Conservation (phyloP, 2,797 vertebrate species). For the Acanthornis magna region DNA sequence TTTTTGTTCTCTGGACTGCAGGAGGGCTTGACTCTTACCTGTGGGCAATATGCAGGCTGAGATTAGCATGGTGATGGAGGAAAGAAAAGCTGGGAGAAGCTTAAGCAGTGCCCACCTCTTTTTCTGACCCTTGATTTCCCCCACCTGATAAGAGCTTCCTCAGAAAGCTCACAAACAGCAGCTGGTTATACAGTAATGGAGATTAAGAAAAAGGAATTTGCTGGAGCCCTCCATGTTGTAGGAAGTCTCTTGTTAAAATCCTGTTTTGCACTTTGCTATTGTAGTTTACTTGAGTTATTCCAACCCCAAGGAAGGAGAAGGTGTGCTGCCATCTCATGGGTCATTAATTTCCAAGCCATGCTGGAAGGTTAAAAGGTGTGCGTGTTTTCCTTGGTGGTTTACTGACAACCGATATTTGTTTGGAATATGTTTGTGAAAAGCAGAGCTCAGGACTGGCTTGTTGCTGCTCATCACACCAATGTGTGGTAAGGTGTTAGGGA, state of each 20-base stretch:
- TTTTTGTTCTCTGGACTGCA: background rate
- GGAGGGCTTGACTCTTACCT: background rate
- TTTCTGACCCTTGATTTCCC: slow-evolving; percentile 30
- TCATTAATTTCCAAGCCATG: background rate
- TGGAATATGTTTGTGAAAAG: background rate
- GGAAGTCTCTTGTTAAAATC: background rate
- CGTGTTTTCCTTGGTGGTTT: background rate
- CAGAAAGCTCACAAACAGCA: background rate
- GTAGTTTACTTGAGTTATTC: background rate
- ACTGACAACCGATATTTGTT: background rate
- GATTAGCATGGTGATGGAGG: background rate
- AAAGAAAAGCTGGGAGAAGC: background rate
- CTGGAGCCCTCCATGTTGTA: background rate
- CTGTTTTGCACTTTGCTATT: background rate
- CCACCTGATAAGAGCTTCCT: slow-evolving; percentile 12
- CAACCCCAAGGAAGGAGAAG: background rate
- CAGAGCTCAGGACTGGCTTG: background rate
- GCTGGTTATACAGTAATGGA: slow-evolving; percentile 25
- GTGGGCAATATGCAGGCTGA: background rate
- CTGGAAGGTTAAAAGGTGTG: background rate
- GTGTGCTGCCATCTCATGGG: background rate
- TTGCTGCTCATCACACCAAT: background rate
- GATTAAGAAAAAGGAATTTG: slow-evolving; percentile 5
- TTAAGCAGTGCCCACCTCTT: background rate
- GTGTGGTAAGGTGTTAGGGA: background rate